Conservation (phyloP, 2,113 vertebrate species). For the Arizona elegans region DNA sequence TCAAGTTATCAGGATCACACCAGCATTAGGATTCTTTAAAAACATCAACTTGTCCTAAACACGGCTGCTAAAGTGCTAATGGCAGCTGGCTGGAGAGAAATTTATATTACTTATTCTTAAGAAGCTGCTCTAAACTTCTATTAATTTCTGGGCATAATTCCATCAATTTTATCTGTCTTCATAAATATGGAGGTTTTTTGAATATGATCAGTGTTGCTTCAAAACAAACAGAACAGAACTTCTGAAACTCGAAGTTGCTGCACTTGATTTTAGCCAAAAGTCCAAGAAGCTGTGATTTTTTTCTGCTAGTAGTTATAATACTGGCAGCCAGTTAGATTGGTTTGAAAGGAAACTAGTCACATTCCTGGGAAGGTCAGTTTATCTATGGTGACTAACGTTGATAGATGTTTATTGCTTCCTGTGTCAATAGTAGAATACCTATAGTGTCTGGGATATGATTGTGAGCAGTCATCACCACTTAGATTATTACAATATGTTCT, state of each 20-base stretch:
- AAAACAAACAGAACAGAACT: neutral
- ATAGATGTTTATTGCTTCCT: neutral
- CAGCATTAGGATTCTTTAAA: neutral
- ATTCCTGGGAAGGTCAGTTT: neutral
- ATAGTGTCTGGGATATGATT: neutral
- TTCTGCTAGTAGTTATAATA: neutral
- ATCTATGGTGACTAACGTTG: neutral
- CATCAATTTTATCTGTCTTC: neutral
- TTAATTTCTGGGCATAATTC: neutral
- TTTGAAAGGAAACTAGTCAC: neutral
- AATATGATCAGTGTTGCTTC: neutral
- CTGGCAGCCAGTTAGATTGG: neutral
- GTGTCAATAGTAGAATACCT: neutral
- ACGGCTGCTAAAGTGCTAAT: neutral
- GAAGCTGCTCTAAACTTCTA: neutral
- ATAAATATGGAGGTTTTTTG: neutral
- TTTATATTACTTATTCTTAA: neutral
- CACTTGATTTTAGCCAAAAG: neutral
- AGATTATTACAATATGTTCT: neutral
- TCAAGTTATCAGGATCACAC: neutral
- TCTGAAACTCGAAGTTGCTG: neutral
- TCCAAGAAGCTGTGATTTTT: neutral
- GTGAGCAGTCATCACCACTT: neutral
- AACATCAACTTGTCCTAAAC: neutral
- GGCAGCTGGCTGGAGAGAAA: neutral